Percentiles rank a stretch among this genome's conserved stretches.
Evolutionary conservation across 2,888 invertebrate species (phyloP).

Genomic region (Xylocampa areola): DNA sequence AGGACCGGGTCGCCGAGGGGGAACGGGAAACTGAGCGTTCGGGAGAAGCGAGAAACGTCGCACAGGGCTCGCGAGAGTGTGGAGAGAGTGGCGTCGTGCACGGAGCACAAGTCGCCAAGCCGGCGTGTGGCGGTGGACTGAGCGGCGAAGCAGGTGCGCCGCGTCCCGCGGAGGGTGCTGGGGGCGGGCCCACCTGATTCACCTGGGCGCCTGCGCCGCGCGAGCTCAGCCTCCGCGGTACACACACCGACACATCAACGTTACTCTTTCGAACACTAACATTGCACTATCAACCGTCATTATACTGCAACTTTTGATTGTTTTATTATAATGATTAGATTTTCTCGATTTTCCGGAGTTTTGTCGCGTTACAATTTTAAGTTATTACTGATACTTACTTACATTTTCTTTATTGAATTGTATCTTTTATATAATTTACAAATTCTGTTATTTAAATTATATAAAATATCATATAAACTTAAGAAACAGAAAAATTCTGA

Average conservation of each 20-base stretch:
- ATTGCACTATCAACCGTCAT: conserved; percentile 52
- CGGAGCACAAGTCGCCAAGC: conserved; percentile 88
- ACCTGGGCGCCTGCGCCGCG: conserved; percentile 89
- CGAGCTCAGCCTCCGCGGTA: conserved; percentile 63
- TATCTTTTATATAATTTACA: not conserved
- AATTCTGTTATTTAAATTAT: no score
- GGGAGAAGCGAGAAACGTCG: conserved; percentile 87
- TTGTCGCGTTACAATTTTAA: not conserved
- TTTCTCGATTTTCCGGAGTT: conserved; percentile 24
- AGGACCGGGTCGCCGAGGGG: conserved; percentile 75
- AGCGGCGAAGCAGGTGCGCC: conserved; percentile 85
- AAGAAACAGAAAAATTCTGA: no score
- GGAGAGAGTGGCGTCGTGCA: conserved; percentile 88
- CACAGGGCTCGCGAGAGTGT: conserved; percentile 88
- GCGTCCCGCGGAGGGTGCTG: conserved; percentile 80
- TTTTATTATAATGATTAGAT: conserved; percentile 54
- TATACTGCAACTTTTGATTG: conserved; percentile 55
- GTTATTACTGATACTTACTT: conserved; percentile 10
- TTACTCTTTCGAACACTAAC: conserved; percentile 45
- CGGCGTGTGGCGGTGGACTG: conserved; percentile 84
- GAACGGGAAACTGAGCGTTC: conserved; percentile 85
- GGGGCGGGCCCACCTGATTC: conserved; percentile 89
- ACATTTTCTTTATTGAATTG: not conserved
- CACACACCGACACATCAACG: conserved; percentile 47
- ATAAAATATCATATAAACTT: no score